Evolutionary conservation across 1,140 invertebrate genomes (phyloP).

Genomic region (Procambarus clarkii): DNA sequence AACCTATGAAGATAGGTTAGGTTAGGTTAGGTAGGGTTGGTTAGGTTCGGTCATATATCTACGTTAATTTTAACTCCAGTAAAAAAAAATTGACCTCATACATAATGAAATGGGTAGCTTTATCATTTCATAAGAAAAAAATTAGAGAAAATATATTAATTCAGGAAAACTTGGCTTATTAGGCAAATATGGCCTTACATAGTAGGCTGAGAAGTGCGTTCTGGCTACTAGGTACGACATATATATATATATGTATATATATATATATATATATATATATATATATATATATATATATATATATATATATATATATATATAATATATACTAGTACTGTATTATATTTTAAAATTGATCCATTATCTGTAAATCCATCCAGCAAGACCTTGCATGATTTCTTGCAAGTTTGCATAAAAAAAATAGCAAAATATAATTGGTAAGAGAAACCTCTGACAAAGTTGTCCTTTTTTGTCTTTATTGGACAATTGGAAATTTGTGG

Average conservation of each 20-base stretch:
- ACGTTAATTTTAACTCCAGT: too few relatives aligned
- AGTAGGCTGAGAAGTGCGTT: too few relatives aligned
- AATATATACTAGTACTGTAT: neutral
- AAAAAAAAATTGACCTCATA: too few relatives aligned
- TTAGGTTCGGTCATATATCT: too few relatives aligned
- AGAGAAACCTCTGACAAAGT: constrained; percentile 34
- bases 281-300: constrained; percentile 6
- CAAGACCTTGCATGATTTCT: neutral
- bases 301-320: neutral
- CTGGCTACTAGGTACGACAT: too few relatives aligned
- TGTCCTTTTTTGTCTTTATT: constrained; percentile 57
- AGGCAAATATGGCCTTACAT: too few relatives aligned
- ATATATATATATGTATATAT: neutral
- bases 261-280: constrained; percentile 6
- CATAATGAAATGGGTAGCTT: too few relatives aligned
- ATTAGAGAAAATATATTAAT: too few relatives aligned
- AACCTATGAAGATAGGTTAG: too few relatives aligned
- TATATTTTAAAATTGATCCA: neutral
- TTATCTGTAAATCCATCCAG: neutral
- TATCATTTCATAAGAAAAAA: too few relatives aligned
- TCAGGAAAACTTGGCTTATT: too few relatives aligned
- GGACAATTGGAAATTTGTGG: constrained; percentile 56
- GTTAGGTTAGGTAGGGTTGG: too few relatives aligned
- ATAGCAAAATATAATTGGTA: constrained; percentile 10
- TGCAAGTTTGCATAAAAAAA: neutral